These are phyloP conservation scores for Apis florea DNA, from an alignment of 1,140 invertebrate species.

Conservation along the genomic window DNA sequence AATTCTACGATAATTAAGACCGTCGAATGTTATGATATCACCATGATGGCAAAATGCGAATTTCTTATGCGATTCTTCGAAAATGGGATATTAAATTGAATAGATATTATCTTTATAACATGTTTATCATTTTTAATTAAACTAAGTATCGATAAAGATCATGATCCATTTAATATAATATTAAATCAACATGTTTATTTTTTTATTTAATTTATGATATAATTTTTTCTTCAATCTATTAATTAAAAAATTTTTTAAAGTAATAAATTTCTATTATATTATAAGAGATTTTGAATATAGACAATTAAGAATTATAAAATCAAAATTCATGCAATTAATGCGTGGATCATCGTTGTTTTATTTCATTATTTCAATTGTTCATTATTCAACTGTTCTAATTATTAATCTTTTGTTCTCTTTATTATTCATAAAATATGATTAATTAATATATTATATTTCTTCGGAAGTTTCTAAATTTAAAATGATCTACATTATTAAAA, in stretches of 20 bases:
- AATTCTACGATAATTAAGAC: conserved; percentile 26
- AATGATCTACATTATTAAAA: background rate
- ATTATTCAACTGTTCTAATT: background rate
- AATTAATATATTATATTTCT: background rate
- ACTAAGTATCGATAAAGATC: no score
- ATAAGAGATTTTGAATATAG: background rate
- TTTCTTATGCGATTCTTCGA: background rate
- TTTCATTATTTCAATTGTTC: background rate
- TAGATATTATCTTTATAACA: background rate
- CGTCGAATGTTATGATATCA: conserved; percentile 5
- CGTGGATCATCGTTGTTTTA: background rate
- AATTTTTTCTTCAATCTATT: no score
- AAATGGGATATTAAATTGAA: no score
- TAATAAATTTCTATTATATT: background rate
- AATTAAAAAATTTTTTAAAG: background rate
- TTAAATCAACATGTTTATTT: no score
- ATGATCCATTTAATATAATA: no score
- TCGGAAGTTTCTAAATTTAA: background rate
- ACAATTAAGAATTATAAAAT: background rate
- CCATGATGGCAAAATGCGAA: background rate
- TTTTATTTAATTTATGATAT: no score
- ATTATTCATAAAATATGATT: background rate
- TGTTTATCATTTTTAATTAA: no score
- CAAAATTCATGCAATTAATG: background rate
- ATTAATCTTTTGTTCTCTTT: background rate